Evolutionary conservation across 2,888 invertebrate genomes (phyloP).

Genomic region (Lithophane semibrunnea): DNA sequence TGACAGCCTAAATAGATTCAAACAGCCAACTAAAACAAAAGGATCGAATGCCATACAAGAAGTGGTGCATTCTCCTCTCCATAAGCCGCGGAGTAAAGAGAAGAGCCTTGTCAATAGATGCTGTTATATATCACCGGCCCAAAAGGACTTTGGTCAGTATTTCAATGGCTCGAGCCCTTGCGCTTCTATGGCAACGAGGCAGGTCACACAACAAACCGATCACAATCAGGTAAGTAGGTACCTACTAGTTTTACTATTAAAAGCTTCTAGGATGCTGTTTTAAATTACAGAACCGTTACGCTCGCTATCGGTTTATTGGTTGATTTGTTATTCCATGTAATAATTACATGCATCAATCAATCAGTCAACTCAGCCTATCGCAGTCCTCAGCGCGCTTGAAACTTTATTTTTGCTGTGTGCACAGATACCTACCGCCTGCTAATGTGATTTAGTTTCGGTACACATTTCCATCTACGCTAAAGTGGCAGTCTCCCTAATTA

Average conservation of each 20-base stretch:
- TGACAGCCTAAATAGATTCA: constrained; percentile 35
- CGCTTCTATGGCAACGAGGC: neutral
- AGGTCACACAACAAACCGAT: neutral
- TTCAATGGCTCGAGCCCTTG: neutral
- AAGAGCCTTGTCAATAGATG: constrained; percentile 72
- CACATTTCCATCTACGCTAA: neutral
- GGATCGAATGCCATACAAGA: constrained; percentile 62
- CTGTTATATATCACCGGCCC: constrained; percentile 72
- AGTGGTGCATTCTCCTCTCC: constrained; percentile 63
- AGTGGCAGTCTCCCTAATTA: neutral
- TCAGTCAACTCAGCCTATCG: too few species aligned
- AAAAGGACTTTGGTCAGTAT: constrained; percentile 72
- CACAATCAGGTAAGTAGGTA: constrained; percentile 22
- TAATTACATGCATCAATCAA: neutral
- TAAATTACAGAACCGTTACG: neutral
- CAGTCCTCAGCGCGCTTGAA: neutral
- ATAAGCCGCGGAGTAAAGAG: constrained; percentile 50
- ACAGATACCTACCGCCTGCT: neutral
- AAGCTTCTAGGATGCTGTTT: neutral
- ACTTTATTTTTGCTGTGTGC: neutral
- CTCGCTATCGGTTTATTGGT: neutral
- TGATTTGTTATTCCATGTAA: neutral
- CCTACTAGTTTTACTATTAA: neutral
- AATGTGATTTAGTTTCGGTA: neutral
- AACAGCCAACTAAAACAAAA: constrained; percentile 43